Base-by-base conservation (phyloP, 1,140 invertebrate species). In the Drosophila subpulchrella region DNA sequence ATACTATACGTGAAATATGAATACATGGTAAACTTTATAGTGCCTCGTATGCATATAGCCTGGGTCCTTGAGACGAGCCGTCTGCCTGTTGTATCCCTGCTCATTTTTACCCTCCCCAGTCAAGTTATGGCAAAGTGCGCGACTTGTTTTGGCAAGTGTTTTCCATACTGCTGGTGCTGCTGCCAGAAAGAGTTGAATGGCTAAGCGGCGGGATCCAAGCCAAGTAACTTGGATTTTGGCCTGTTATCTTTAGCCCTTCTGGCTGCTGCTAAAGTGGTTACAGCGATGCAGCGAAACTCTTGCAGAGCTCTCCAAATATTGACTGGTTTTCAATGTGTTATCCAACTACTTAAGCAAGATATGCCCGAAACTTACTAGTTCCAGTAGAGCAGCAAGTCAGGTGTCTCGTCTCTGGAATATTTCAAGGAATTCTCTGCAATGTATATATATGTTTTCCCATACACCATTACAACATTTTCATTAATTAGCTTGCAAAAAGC, bases 81-180 rank as follows among this genome's bases (percentile, higher is more conserved):
- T 55, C 81, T 54, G 39, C 60, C 36, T 20, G 57, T 30, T 59
- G 58, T 5, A 51, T 51, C 48, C 44, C 13, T 10, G 36, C 46
- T 65, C 36, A 27, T 39, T 42, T 8, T 13, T 7, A 39, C 48
- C 27, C 44, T 27, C 30, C 48, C 34, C 65, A 30, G 12, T 36
- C 56, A 44, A 30, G 44, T 70, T 53, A 56, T 57, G 65, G 61
- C 74, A 75, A 75, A 76, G 74, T 75, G 74, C 73, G 74, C 62
- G 74, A 75, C 75, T 88, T 86, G 83, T 82, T 86, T 86, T 86
- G 83, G 58, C 82, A 86, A 86, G 75, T 82, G 83, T 75, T 65
- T 75, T 63, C 47, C 46, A 41, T 24, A 11, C 47, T 34, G 44
- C 12, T 51, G 42, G 10, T 62, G 32, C 47, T 44, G 58, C 38